Percentiles rank a stretch among this genome's conserved stretches.
phyloP scores from a whole-genome alignment of 2,888 invertebrate species.

The Eupithecia vulgata region DNA sequence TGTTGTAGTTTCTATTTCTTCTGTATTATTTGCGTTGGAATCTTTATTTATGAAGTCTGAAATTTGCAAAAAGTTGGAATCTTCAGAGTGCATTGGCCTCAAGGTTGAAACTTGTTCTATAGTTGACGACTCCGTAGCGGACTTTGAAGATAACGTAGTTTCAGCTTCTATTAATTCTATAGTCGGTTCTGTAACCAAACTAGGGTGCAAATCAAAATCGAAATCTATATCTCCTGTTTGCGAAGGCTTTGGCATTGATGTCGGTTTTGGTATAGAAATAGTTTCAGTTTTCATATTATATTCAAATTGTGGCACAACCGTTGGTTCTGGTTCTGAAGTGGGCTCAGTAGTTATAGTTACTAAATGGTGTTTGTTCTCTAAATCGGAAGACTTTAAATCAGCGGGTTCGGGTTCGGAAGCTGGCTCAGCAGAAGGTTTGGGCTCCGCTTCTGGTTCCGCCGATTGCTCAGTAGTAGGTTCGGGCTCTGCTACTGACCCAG shows the following conservation, averaged over 20 bases:
- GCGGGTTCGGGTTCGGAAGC: constrained; percentile 35
- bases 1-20: constrained; percentile 54
- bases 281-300: constrained; percentile 24
- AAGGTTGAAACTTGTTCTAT: neutral
- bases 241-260: neutral
- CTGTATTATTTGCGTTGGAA: constrained; percentile 40
- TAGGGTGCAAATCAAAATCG: constrained; percentile 4
- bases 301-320: constrained; percentile 41
- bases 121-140: neutral
- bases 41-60: neutral
- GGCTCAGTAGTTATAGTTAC: neutral
- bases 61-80: neutral
- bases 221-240: constrained; percentile 9
- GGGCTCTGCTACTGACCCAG: neutral
- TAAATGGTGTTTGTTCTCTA: neutral
- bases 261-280: constrained; percentile 23
- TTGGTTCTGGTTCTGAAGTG: constrained; percentile 58
- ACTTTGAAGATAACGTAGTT: neutral
- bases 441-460: neutral
- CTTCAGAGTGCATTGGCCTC: neutral
- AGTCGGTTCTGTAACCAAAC: neutral
- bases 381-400: neutral
- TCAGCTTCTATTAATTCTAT: neutral
- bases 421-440: neutral
- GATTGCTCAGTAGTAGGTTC: neutral